Evolutionary conservation across 2,888 invertebrate species (phyloP).

Genomic region (Euzophera pinguis): DNA sequence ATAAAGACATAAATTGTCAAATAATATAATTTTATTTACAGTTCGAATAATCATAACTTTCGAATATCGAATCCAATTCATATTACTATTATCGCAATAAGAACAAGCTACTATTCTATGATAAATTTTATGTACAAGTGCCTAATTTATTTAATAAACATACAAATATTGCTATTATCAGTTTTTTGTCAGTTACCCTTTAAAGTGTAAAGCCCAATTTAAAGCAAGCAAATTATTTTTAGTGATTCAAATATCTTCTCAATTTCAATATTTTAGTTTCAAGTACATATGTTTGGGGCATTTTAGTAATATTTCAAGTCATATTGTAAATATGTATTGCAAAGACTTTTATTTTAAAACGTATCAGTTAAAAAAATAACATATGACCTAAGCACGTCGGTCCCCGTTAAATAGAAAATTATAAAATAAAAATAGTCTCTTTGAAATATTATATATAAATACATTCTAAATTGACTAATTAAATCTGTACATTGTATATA

Average conservation of each 20-base stretch:
- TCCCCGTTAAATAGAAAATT: constrained; percentile 15
- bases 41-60: constrained; percentile 62
- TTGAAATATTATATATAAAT: constrained; percentile 25
- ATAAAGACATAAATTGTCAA: constrained; percentile 50
- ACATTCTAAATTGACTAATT: constrained; percentile 32
- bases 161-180: constrained; percentile 25
- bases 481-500: constrained; percentile 48
- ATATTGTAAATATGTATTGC: too few relatives aligned
- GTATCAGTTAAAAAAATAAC: background rate
- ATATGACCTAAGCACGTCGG: background rate
- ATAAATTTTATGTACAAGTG: constrained; percentile 34
- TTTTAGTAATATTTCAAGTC: too few relatives aligned
- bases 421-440: constrained; percentile 21
- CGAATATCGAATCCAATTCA: constrained; percentile 52
- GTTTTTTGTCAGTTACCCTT: constrained; percentile 15
- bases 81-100: constrained; percentile 21
- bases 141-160: constrained; percentile 12
- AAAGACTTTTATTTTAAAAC: too few relatives aligned
- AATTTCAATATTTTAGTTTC: too few relatives aligned
- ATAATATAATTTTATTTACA: constrained; percentile 78
- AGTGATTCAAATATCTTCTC: too few relatives aligned
- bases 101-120: constrained; percentile 23
- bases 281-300: too few relatives aligned
- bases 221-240: background rate
- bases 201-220: background rate